A percentile compares a stretch with the other conserved stretches of the same genome.
Conservation (phyloP, 2,797 vertebrate genomes). For the Esox masquinongy region DNA sequence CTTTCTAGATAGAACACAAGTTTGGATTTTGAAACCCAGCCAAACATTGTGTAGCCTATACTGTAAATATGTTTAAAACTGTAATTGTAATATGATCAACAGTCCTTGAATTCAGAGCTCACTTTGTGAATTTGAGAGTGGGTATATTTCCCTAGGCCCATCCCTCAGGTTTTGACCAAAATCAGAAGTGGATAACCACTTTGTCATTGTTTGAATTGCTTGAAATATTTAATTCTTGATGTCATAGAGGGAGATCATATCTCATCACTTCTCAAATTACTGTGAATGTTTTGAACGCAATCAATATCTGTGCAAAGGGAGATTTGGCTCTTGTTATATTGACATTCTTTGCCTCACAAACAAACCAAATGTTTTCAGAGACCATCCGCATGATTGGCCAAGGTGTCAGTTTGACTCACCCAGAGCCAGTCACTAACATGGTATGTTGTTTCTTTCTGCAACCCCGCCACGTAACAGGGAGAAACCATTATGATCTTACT, state of each 20-base stretch:
- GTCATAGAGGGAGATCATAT: constrained; percentile 8
- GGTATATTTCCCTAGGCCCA: too few relatives aligned
- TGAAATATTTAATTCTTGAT: constrained; percentile 44
- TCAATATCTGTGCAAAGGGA: constrained; percentile 5
- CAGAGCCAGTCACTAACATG: neutral
- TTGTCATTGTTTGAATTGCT: too few relatives aligned
- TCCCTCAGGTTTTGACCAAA: too few relatives aligned
- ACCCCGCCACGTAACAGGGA: neutral
- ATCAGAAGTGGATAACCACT: too few relatives aligned
- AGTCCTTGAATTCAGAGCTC: too few relatives aligned
- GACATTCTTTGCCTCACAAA: neutral
- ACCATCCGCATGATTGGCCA: neutral
- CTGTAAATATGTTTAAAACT: too few relatives aligned
- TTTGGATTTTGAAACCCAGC: too few relatives aligned
- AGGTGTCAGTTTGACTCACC: constrained; percentile 2
- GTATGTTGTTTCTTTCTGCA: neutral
- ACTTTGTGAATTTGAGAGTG: too few relatives aligned
- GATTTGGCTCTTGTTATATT: neutral
- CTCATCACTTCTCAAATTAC: neutral
- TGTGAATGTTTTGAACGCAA: neutral
- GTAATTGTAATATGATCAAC: too few relatives aligned
- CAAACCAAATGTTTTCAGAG: neutral
- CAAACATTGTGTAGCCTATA: too few relatives aligned
- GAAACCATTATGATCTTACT: neutral
- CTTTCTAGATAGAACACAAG: too few relatives aligned